Evolutionary conservation across 1,140 invertebrate species (phyloP).

Genomic region (Planococcus citri): DNA sequence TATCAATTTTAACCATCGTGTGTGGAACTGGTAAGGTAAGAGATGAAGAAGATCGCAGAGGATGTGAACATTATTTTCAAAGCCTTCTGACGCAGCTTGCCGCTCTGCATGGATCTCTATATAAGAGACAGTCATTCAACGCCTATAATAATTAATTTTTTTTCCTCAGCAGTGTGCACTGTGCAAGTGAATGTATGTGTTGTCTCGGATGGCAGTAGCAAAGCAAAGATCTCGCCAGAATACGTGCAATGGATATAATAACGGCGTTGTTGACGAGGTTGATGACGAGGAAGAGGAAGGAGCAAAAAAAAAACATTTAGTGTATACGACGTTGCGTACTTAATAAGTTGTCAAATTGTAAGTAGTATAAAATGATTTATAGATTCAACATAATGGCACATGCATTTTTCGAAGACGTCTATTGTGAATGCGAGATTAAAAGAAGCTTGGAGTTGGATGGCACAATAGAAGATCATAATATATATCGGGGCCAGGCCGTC

Average conservation of each 20-base stretch:
- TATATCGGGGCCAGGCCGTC: slow-evolving; percentile 16
- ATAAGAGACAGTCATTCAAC: background rate
- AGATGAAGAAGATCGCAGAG: background rate
- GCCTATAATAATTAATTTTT: background rate
- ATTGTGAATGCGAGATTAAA: slow-evolving; percentile 15
- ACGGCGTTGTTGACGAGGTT: no score
- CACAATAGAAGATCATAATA: slow-evolving; percentile 15
- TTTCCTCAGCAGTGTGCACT: background rate
- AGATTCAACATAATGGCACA: slow-evolving; percentile 19
- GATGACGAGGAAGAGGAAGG: background rate
- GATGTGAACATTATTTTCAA: no score
- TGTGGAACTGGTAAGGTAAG: no score
- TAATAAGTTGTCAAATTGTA: slow-evolving; percentile 18
- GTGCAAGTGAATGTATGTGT: no score
- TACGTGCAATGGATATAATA: background rate
- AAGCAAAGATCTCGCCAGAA: no score
- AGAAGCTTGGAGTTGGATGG: background rate
- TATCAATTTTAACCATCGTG: background rate
- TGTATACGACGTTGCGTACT: slow-evolving; percentile 11
- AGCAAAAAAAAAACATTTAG: slow-evolving; percentile 3
- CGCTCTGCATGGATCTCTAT: no score
- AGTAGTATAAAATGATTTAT: slow-evolving; percentile 20
- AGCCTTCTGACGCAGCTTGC: background rate
- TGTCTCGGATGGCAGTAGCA: background rate
- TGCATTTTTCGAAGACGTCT: slow-evolving; percentile 11